These are phyloP conservation scores for Drosophila aff. DNA, from an alignment of 1,140 invertebrate species.

Conservation along the genomic window DNA sequence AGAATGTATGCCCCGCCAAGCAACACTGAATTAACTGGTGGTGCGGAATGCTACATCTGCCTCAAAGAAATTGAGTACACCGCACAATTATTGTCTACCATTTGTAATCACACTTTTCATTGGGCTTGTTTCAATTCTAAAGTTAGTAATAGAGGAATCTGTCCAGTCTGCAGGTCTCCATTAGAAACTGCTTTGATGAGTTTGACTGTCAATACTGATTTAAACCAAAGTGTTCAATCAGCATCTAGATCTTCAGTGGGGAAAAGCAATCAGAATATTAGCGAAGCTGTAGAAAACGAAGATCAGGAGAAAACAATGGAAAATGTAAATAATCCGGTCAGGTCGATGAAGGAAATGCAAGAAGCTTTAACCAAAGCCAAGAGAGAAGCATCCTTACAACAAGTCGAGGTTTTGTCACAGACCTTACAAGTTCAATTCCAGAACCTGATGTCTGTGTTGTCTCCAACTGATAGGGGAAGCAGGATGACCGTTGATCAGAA, in stretches of 20 bases:
- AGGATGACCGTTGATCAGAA: no score
- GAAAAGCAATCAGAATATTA: conserved; percentile 4
- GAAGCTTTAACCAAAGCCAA: no score
- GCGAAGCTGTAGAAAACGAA: conserved; percentile 1
- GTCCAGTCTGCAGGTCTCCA: background rate
- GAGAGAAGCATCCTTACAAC: no score
- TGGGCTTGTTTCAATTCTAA: background rate
- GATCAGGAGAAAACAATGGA: conserved; percentile 4
- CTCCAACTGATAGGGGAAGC: background rate
- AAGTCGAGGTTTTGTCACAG: no score
- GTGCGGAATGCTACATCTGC: background rate
- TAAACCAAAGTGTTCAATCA: conserved; percentile 1
- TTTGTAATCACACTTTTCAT: conserved; percentile 7
- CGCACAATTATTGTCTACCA: background rate
- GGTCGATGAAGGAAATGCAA: background rate
- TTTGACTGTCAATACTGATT: background rate
- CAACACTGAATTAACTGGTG: background rate
- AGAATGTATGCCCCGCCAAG: background rate
- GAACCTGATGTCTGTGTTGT: no score
- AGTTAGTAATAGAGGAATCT: background rate
- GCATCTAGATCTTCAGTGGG: background rate
- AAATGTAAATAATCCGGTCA: background rate
- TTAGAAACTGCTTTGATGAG: conserved; percentile 11
- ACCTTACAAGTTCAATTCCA: no score
- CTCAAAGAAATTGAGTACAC: conserved; percentile 5